Conservation (phyloP, 2,113 vertebrate species). For the Candoia aspera region DNA sequence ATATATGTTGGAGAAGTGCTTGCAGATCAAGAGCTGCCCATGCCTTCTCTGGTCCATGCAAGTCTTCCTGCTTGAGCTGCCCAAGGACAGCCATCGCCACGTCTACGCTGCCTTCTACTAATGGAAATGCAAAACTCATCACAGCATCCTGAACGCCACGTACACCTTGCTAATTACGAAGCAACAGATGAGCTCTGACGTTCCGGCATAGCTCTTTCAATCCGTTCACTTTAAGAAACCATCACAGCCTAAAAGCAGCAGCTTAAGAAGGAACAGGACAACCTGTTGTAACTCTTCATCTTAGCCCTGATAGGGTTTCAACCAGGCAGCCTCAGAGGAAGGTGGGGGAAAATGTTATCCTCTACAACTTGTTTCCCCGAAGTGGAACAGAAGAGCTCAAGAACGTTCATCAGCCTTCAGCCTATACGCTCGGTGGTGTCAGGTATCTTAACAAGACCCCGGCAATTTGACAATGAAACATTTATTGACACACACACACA, state of each 20-base stretch:
- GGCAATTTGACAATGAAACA: background rate
- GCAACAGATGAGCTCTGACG: conserved; percentile 60
- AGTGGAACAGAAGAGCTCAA: background rate
- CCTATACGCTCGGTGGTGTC: rapidly evolving
- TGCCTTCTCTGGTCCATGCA: too few species aligned
- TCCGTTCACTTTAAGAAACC: conserved; percentile 41
- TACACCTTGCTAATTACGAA: conserved; percentile 25
- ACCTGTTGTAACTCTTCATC: background rate
- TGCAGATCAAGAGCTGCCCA: too few species aligned
- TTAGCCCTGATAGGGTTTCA: background rate
- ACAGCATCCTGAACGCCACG: too few species aligned
- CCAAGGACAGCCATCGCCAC: too few species aligned
- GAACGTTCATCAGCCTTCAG: background rate
- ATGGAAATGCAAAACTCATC: too few species aligned
- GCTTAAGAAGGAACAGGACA: background rate
- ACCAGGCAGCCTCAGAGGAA: rapidly evolving
- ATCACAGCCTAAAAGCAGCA: background rate
- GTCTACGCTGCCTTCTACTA: too few species aligned
- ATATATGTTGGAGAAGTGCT: too few species aligned
- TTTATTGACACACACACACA: background rate
- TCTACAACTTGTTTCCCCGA: background rate
- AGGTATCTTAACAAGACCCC: rapidly evolving
- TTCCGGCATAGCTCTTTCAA: conserved; percentile 40
- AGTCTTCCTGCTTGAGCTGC: too few species aligned
- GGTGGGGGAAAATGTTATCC: background rate